Conservation (phyloP, 2,797 vertebrate species). For the Muscicapa comitata region DNA sequence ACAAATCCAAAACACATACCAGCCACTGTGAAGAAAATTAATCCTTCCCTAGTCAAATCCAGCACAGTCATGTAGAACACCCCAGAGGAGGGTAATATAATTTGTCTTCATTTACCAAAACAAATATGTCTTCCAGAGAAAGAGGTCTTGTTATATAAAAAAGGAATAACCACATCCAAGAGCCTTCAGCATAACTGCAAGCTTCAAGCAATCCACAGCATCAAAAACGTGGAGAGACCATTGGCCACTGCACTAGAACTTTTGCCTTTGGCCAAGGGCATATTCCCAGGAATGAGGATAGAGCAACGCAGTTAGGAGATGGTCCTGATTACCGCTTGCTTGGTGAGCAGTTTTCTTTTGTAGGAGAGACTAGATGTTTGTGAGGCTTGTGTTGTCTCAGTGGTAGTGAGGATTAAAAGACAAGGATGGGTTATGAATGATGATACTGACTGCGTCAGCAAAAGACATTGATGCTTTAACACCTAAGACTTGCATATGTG, state of each 20-base stretch:
- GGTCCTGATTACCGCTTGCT: not conserved
- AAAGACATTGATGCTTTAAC: not conserved
- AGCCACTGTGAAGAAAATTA: not conserved
- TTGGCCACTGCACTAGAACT: not conserved
- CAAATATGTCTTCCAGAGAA: not conserved
- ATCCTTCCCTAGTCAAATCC: not conserved
- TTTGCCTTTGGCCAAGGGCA: not conserved
- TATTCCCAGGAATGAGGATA: not conserved
- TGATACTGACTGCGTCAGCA: not conserved
- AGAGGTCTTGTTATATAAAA: not conserved
- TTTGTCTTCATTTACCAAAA: not conserved
- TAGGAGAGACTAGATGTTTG: not conserved
- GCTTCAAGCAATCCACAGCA: not conserved
- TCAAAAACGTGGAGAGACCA: not conserved
- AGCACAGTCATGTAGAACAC: not conserved
- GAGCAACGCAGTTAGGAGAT: fast-evolving
- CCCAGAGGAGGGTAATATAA: not conserved
- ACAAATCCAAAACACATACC: not conserved
- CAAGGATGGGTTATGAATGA: not conserved
- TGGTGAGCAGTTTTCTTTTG: not conserved
- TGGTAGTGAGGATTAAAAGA: not conserved
- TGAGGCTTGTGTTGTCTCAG: not conserved
- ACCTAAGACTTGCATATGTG: not conserved
- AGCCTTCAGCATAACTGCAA: not conserved
- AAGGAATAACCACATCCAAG: not conserved